A percentile compares a stretch with the other conserved stretches of the same genome.
Conservation (phyloP, 2,797 vertebrate species). For the Acanthurus leucopareius region DNA sequence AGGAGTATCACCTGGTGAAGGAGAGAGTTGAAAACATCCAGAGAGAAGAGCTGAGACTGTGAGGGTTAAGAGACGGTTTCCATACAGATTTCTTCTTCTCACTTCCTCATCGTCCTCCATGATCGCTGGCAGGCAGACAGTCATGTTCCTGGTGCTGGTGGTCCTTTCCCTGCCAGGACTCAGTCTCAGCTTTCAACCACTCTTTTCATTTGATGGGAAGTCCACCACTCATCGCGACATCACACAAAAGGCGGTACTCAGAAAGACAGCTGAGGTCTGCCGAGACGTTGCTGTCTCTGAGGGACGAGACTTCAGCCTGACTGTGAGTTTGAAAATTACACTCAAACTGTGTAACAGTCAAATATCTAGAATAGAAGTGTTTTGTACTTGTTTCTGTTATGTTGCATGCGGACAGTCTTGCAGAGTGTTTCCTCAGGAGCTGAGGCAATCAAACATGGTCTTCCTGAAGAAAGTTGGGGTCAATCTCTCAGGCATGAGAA, state of each 20-base stretch:
- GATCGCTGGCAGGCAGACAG: conserved; percentile 11
- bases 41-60: not conserved
- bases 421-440: not conserved
- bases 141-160: conserved; percentile 10
- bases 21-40: not conserved
- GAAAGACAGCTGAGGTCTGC: conserved; percentile 79
- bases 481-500: not conserved
- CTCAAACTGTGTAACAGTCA: not conserved
- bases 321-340: conserved; percentile 59
- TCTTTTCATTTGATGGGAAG: conserved; percentile 22
- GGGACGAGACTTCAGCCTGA: conserved; percentile 67
- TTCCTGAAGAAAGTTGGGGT: too few relatives aligned
- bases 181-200: conserved; percentile 63
- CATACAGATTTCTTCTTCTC: not conserved
- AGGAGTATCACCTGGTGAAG: not conserved
- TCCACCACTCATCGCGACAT: conserved; percentile 73
- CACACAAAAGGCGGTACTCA: conserved; percentile 69
- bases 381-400: not conserved
- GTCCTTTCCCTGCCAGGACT: conserved; percentile 33
- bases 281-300: conserved; percentile 54
- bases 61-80: not conserved
- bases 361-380: not conserved
- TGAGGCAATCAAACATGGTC: too few relatives aligned
- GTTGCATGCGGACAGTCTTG: not conserved
- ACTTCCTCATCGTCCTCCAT: not conserved